Evolutionary conservation across 2,888 invertebrate genomes (phyloP), one percentile per base, ranked within the genome.

Genomic region (Aspidiotus rigidus): DNA sequence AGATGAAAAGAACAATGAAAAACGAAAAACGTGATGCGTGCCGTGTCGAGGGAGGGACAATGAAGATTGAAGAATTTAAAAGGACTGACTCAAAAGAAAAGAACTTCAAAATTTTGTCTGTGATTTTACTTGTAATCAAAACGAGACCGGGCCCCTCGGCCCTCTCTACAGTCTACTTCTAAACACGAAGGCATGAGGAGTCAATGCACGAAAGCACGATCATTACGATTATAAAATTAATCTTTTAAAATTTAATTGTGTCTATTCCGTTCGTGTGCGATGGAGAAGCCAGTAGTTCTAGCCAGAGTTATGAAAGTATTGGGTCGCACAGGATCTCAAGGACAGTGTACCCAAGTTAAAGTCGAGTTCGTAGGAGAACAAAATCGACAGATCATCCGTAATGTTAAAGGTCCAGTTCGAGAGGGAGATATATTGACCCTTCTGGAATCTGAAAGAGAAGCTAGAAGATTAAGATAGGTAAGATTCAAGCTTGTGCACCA

Each of bases 281-380:
- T 64, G 70, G 70, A 72, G 67, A 91, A 91, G 80, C 90, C 90
- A 75, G 88, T 88, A 75, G 90, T 91, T 79, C 84, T 88, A 75
- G 91, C 91, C 74, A 87, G 91, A 81, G 98, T 99, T 71, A 92
- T 94, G 74, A 97, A 97, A 83, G 93, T 99, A 77, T 84, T 99
- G 77, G 98, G 99, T 72, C 90, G 98, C 77, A 99, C 98, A 73
- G 99, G 99, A 72, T 98, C 97, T 76, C 98, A 99, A 81, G 99
- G 99, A 76, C 98, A 99, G 81, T 99, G 98, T 89, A 99, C 99
- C 71, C 98, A 99, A 84, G 95, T 95, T 73, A 93, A 96, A 80
- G 97, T 99, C 28, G 98, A 98, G 81, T 98, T 98, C 81, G 84
- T 98, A 75, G 96, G 94, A 74, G 97, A 98, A 79, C 89, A 89